Evolutionary conservation across 1,140 invertebrate genomes (phyloP), one percentile per base, ranked within the genome.

Genomic region (Drosophila aff.): DNA sequence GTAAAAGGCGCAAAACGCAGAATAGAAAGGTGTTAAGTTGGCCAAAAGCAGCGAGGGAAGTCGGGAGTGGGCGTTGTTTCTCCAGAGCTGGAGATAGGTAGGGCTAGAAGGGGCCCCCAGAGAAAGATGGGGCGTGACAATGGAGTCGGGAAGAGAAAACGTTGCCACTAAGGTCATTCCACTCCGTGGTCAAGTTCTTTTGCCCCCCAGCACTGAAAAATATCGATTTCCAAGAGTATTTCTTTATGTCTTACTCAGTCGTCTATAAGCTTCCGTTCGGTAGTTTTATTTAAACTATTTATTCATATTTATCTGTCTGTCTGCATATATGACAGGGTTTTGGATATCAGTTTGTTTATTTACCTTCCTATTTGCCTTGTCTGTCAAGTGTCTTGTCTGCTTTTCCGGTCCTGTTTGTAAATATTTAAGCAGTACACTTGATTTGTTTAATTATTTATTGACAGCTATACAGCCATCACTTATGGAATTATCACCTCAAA

Each of bases 11-110:
- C 41, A 59, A 50, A 49, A 72, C 52, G 67, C 74, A 89, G 85
- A 89, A 89, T 89, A 85, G 85, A 89, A 89, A 89, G 85, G 85
- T 89, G 85, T 85, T 85, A 89, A 90, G 81, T 90, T 90, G 77
- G 81, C 81, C 59, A 69, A 61, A 21, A 67, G 15, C 41, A 31
- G 8, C 8, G 15, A 10, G 33, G 5, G 62, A 47, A 57, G 53
- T 43, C 40, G 43, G 53, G 71, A 82, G 64, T 86, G 83, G 81
- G 72, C 83, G 81, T 79, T 40, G 57, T 55, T 64, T 21, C 13
- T 23, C 21, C 21, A 16, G n/a, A 72, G 36, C n/a, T 23, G 10
- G 31, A 43, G 47, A 60, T 71, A 36, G 43, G 21, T 50, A 31
- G 36, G 36, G 47, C n/a, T 40, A 69, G 52, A 62, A 58, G 75